Conservation (phyloP, 2,113 vertebrate species). For the Odontophorus gujanensis region DNA sequence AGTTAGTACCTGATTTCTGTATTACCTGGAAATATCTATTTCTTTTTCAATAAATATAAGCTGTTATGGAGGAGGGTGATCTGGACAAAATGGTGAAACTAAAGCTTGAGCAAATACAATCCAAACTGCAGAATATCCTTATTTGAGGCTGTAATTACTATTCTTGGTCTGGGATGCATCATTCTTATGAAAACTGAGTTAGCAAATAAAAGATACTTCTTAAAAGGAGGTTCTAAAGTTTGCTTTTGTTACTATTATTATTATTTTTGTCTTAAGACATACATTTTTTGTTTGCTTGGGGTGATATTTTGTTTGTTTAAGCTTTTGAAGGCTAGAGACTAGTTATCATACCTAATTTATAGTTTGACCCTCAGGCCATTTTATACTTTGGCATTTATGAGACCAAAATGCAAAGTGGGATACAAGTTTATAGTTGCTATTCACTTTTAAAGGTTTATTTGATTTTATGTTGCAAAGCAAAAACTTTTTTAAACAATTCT, state of each 20-base stretch:
- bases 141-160: neutral
- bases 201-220: slow-evolving; percentile 17
- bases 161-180: neutral
- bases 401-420: neutral
- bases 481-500: neutral
- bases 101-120: neutral
- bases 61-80: neutral
- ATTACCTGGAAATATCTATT: neutral
- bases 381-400: neutral
- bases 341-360: neutral
- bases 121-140: neutral
- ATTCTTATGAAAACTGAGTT: neutral
- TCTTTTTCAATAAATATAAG: accelerated
- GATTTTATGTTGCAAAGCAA: neutral
- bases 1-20: neutral
- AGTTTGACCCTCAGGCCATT: neutral
- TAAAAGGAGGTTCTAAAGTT: neutral
- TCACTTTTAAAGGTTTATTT: neutral
- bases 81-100: neutral
- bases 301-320: neutral
- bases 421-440: neutral
- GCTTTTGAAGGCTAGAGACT: neutral
- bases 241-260: neutral
- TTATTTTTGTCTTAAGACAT: neutral
- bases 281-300: neutral